A percentile compares a stretch with the other conserved stretches of the same genome.
These are phyloP conservation scores for Cisticola juncidis DNA, from an alignment of 2,113 vertebrate species.

Conservation along the genomic window DNA sequence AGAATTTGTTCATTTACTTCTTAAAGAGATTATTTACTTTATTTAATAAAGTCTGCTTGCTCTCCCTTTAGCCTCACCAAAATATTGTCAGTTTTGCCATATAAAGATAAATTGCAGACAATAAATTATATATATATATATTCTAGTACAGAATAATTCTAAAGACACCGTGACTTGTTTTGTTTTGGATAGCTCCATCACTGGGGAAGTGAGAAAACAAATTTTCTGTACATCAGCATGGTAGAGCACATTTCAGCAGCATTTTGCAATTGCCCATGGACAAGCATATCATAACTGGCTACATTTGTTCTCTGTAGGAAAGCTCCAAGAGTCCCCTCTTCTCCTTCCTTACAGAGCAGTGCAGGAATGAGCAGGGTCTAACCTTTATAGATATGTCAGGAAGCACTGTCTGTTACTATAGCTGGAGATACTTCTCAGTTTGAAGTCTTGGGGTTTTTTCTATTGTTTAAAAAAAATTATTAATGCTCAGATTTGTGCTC, in stretches of 20 bases:
- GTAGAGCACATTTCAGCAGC: neutral
- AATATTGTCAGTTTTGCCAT: neutral
- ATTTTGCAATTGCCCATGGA: neutral
- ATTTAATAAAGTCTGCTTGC: neutral
- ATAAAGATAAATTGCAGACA: neutral
- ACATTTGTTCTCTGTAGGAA: neutral
- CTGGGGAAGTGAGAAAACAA: neutral
- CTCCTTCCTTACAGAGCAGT: neutral
- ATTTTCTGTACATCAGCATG: neutral
- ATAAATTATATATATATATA: neutral
- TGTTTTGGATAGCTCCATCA: neutral
- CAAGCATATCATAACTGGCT: rapidly evolving
- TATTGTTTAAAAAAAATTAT: neutral
- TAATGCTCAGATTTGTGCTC: neutral
- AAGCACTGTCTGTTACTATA: neutral
- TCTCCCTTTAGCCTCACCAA: neutral
- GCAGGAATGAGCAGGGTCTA: neutral
- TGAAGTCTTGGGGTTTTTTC: neutral
- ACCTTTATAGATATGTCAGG: neutral
- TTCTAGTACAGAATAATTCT: neutral
- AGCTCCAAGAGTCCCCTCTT: neutral
- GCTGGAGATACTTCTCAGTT: neutral
- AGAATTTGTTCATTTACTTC: neutral
- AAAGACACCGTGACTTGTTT: neutral
- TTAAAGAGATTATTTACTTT: neutral